These are phyloP conservation scores for Dioctria linearis DNA, from an alignment of 2,888 invertebrate species.

Conservation along the genomic window DNA sequence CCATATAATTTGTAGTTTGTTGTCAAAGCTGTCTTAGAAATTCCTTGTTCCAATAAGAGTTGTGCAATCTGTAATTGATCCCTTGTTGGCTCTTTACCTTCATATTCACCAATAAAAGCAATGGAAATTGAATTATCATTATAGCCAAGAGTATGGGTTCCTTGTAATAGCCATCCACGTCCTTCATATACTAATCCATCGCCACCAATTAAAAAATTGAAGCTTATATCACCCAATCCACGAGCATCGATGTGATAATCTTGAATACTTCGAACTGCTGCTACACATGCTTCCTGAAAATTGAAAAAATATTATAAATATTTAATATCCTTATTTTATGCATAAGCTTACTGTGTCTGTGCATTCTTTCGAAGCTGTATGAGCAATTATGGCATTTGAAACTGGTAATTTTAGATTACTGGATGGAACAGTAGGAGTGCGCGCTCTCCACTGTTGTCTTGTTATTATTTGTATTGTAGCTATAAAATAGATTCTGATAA, in stretches of 20 bases:
- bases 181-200: slow-evolving; percentile 69
- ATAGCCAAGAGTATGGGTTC: slow-evolving; percentile 66
- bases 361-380: slow-evolving; percentile 25
- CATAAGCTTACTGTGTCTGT: background rate
- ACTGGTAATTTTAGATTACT: slow-evolving; percentile 68
- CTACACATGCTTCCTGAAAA: slow-evolving; percentile 61
- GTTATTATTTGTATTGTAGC: background rate
- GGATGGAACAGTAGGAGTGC: slow-evolving; percentile 72
- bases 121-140: slow-evolving; percentile 66
- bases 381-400: slow-evolving; percentile 31
- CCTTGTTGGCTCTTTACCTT: slow-evolving; percentile 68
- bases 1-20: slow-evolving; percentile 79
- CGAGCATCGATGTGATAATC: slow-evolving; percentile 65
- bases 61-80: slow-evolving; percentile 74
- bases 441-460: slow-evolving; percentile 77
- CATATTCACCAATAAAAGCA: slow-evolving; percentile 64
- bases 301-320: background rate
- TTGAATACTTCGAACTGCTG: slow-evolving; percentile 66
- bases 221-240: slow-evolving; percentile 67
- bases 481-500: background rate
- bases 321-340: background rate
- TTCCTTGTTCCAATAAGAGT: slow-evolving; percentile 75
- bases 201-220: slow-evolving; percentile 66
- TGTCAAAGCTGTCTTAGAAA: slow-evolving; percentile 73
- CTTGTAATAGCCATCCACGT: slow-evolving; percentile 65